These are phyloP conservation scores for Eilema sororculum DNA, from an alignment of 2,888 invertebrate genomes.

Conservation along the genomic window DNA sequence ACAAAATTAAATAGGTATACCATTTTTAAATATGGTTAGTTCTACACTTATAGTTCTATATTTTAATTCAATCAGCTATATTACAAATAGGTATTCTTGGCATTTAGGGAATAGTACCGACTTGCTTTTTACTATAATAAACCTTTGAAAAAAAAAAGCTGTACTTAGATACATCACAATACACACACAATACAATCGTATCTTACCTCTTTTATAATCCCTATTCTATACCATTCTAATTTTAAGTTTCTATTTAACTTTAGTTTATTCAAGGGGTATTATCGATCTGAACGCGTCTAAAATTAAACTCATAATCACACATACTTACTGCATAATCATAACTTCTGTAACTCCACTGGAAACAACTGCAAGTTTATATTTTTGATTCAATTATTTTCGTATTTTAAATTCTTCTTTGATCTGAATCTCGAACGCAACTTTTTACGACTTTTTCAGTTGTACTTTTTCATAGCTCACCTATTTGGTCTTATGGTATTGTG, in stretches of 20 bases:
- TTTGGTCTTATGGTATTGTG: conserved; percentile 36
- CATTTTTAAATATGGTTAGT: too few species aligned
- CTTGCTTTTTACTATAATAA: too few species aligned
- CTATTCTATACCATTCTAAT: not conserved
- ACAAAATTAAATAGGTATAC: too few species aligned
- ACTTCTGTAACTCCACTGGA: not conserved
- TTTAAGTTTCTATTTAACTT: not conserved
- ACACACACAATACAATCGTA: too few species aligned
- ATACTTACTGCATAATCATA: too few species aligned
- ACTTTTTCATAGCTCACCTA: conserved; percentile 43
- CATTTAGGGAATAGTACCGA: too few species aligned
- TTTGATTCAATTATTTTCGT: conserved; percentile 15
- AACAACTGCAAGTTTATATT: not conserved
- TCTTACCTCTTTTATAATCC: not conserved
- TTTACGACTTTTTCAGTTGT: conserved; percentile 45
- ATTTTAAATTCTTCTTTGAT: conserved; percentile 10
- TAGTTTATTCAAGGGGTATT: too few species aligned
- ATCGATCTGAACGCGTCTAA: too few species aligned
- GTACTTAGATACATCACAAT: not conserved
- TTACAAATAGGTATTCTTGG: too few species aligned
- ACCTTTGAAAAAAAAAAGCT: not conserved
- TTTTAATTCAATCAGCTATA: too few species aligned
- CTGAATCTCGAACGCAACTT: conserved; percentile 32
- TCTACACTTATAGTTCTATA: too few species aligned
- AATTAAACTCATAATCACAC: too few species aligned